A percentile compares a stretch with the other conserved stretches of the same genome.
phyloP scores from a whole-genome alignment of 2,113 vertebrate genomes.

The Pluvialis apricaria region DNA sequence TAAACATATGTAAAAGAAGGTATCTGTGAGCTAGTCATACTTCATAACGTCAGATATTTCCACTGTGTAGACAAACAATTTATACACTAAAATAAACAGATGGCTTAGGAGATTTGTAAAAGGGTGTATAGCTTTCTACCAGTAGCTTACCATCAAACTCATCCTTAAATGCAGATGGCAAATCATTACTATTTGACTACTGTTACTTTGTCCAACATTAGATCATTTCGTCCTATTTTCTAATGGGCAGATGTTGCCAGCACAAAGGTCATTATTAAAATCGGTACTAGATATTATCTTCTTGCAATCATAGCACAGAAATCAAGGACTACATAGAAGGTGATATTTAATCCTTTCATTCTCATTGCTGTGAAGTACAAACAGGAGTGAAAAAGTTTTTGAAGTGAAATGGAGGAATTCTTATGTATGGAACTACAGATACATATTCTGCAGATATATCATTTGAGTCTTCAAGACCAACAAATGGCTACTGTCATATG shows the following conservation, averaged over 20 bases:
- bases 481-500: not conserved
- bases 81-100: not conserved
- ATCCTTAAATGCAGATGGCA: not conserved
- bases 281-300: accelerated
- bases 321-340: not conserved
- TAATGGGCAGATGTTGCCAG: not conserved
- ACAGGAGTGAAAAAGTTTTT: not conserved
- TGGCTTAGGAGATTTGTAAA: not conserved
- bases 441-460: not conserved
- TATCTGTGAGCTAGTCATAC: not conserved
- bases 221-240: not conserved
- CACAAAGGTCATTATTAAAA: not conserved
- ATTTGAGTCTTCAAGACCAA: not conserved
- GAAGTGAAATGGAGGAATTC: not conserved
- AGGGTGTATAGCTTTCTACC: not conserved
- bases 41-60: not conserved
- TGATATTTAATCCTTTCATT: not conserved
- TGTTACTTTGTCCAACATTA: not conserved
- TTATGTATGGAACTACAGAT: not conserved
- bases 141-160: not conserved
- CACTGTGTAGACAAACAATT: not conserved
- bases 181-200: not conserved
- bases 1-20: not conserved
- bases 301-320: not conserved
- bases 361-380: not conserved